Conservation (phyloP, 2,113 vertebrate genomes). For the Ursus arctos region DNA sequence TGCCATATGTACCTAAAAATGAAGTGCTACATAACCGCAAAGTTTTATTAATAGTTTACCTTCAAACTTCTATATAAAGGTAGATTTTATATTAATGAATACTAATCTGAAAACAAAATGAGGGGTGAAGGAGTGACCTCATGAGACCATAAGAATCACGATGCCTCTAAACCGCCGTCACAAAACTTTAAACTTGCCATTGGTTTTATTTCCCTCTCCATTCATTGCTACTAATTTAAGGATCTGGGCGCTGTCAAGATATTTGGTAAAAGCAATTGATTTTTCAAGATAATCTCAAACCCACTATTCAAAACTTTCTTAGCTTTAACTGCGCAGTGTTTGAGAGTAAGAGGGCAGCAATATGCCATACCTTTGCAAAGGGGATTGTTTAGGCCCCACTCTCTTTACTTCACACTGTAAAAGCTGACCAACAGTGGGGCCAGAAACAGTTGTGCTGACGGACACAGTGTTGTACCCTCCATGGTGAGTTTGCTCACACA, state of each 20-base stretch:
- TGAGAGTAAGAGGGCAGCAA: constrained; percentile 25
- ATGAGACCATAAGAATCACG: constrained; percentile 86
- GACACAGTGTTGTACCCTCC: constrained; percentile 82
- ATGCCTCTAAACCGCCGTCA: constrained; percentile 88
- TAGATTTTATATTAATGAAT: constrained; percentile 81
- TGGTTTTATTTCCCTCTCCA: constrained; percentile 89
- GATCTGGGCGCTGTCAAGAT: constrained; percentile 87
- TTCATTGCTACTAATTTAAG: constrained; percentile 91
- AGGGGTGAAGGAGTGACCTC: constrained; percentile 76
- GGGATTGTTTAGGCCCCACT: background rate
- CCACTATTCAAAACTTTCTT: constrained; percentile 88
- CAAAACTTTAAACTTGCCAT: constrained; percentile 88
- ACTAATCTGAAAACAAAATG: constrained; percentile 83
- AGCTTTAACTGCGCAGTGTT: constrained; percentile 83
- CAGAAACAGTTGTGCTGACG: constrained; percentile 82
- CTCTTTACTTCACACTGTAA: background rate
- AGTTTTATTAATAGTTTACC: background rate
- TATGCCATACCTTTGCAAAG: background rate
- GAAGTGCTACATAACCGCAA: too few species aligned
- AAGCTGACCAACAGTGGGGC: constrained; percentile 83
- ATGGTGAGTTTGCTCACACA: constrained; percentile 87
- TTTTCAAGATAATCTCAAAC: constrained; percentile 90
- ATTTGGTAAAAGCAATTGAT: constrained; percentile 89
- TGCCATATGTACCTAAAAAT: background rate
- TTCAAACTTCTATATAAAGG: background rate